Conservation (phyloP, 2,888 invertebrate genomes). For the Drosophila neonasuta region DNA sequence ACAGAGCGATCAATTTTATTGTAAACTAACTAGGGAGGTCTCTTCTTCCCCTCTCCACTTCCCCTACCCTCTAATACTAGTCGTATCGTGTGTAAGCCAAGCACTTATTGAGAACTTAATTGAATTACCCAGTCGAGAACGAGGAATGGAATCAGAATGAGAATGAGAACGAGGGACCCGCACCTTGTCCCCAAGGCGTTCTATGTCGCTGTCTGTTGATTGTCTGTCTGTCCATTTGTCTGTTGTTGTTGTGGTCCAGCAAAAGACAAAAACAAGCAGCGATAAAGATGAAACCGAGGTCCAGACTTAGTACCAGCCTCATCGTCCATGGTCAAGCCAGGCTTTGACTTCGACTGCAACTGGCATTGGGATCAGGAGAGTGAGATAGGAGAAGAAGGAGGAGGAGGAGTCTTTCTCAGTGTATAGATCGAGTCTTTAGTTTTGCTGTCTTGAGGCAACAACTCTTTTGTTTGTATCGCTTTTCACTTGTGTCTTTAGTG, state of each 20-base stretch:
- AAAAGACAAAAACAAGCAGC: slow-evolving; percentile 54
- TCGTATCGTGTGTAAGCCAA: slow-evolving; percentile 50
- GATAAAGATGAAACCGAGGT: slow-evolving; percentile 49
- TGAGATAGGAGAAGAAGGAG: not conserved
- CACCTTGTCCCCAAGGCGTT: slow-evolving; percentile 65
- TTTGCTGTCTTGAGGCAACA: slow-evolving; percentile 46
- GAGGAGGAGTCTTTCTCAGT: slow-evolving; percentile 1
- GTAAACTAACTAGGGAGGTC: slow-evolving; percentile 64
- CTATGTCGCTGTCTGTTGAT: slow-evolving; percentile 34
- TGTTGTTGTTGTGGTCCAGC: slow-evolving; percentile 49
- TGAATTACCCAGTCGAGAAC: slow-evolving; percentile 60
- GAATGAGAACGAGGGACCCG: slow-evolving; percentile 40
- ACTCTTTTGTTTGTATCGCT: slow-evolving; percentile 72
- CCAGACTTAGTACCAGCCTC: slow-evolving; percentile 32
- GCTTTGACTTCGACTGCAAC: slow-evolving; percentile 2
- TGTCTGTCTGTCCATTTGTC: slow-evolving; percentile 31
- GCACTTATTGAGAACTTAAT: slow-evolving; percentile 74
- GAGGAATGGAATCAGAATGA: slow-evolving; percentile 12
- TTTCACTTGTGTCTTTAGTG: slow-evolving; percentile 56
- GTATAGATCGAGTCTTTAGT: slow-evolving; percentile 8
- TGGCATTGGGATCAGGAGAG: not conserved
- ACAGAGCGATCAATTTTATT: slow-evolving; percentile 75
- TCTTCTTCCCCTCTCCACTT: too few relatives aligned
- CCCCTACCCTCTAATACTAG: slow-evolving; percentile 32
- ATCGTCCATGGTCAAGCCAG: slow-evolving; percentile 25